These are phyloP conservation scores for Morpho deidamia DNA, from an alignment of 2,888 invertebrate genomes.

Conservation along the genomic window DNA sequence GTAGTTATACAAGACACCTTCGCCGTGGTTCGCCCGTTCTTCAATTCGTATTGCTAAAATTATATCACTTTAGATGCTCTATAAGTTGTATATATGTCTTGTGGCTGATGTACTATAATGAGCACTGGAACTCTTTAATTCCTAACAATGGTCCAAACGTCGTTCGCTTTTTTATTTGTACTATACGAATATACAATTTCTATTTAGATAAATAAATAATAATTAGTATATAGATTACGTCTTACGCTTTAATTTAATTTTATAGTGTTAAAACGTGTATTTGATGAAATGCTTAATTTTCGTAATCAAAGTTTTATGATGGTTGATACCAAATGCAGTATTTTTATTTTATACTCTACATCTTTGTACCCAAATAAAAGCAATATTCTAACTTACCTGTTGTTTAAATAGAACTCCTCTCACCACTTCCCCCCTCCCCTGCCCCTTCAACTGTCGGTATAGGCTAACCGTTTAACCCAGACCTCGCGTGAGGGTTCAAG, in stretches of 20 bases:
- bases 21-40: not conserved
- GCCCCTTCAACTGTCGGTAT: too few relatives aligned
- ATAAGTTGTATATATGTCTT: conserved; percentile 68
- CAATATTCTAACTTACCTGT: conserved; percentile 50
- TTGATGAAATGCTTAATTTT: conserved; percentile 74
- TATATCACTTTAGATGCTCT: conserved; percentile 58
- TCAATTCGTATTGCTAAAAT: not conserved
- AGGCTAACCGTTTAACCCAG: too few relatives aligned
- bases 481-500: too few relatives aligned
- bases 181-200: conserved; percentile 73
- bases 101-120: conserved; percentile 63
- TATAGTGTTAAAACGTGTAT: conserved; percentile 67
- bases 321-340: conserved; percentile 77
- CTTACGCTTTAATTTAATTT: conserved; percentile 70
- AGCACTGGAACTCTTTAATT: conserved; percentile 74
- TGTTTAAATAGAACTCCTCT: conserved; percentile 32
- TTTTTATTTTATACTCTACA: conserved; percentile 77
- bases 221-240: conserved; percentile 61
- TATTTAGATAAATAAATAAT: conserved; percentile 64
- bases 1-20: too few relatives aligned
- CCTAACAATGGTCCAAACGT: conserved; percentile 78
- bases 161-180: conserved; percentile 76
- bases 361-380: conserved; percentile 76
- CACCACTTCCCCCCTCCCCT: too few relatives aligned
- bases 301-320: conserved; percentile 73